phyloP scores from a whole-genome alignment of 2,888 invertebrate species.

The Campaea margaritaria region DNA sequence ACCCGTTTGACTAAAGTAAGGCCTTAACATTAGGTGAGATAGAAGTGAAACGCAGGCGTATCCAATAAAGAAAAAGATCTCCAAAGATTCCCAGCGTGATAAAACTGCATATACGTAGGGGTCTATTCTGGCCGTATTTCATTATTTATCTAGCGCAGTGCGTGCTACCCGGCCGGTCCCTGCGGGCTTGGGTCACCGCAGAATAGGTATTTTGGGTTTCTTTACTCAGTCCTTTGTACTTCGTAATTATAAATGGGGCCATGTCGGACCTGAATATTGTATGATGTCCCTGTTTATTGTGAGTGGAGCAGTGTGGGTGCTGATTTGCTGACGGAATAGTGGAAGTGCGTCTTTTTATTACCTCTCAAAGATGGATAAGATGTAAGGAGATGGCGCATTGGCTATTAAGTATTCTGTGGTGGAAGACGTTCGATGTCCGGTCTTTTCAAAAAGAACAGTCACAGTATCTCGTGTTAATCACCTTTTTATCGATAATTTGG shows the following conservation, averaged over 20 bases:
- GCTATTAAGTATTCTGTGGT: too few species aligned
- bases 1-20: too few species aligned
- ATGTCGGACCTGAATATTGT: slow-evolving; percentile 51
- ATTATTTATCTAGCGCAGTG: slow-evolving; percentile 32
- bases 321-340: slow-evolving; percentile 6
- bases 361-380: too few species aligned
- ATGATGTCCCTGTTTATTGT: slow-evolving; percentile 44
- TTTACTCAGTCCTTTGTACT: slow-evolving; percentile 50
- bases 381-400: too few species aligned
- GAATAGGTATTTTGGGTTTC: slow-evolving; percentile 53
- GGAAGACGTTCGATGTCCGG: too few species aligned
- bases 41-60: too few species aligned
- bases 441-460: too few species aligned
- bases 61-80: background rate
- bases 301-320: slow-evolving; percentile 18
- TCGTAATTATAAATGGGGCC: slow-evolving; percentile 62
- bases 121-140: slow-evolving; percentile 14
- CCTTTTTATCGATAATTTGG: too few species aligned
- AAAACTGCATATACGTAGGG: slow-evolving; percentile 20
- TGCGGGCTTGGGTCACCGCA: slow-evolving; percentile 52
- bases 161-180: slow-evolving; percentile 31
- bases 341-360: too few species aligned
- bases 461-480: too few species aligned
- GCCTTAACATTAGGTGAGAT: too few species aligned
- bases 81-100: slow-evolving; percentile 5